Conservation (phyloP, 2,888 invertebrate species). For the Myopa testacea region DNA sequence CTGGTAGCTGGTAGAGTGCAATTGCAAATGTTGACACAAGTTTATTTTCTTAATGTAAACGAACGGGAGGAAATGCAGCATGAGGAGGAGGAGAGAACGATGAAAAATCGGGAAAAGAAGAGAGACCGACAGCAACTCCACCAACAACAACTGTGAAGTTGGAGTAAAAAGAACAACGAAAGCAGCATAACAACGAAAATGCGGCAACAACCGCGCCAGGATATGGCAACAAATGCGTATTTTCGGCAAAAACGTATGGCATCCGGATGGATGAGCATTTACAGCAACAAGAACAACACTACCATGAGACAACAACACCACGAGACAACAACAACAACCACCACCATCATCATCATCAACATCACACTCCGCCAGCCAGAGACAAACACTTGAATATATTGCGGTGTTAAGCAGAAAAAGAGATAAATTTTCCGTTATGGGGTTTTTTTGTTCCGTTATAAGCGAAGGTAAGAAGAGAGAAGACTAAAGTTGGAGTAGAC, state of each 20-base stretch:
- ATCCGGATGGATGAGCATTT: no score
- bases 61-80: not conserved
- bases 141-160: not conserved
- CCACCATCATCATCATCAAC: no score
- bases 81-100: not conserved
- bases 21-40: conserved; percentile 39
- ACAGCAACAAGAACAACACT: not conserved
- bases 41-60: conserved; percentile 38
- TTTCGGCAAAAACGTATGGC: no score
- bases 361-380: no score
- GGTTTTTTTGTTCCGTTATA: no score
- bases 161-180: not conserved
- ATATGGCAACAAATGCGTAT: no score
- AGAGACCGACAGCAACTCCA: not conserved
- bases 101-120: not conserved
- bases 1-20: conserved; percentile 26
- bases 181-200: not conserved
- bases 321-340: not conserved
- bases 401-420: no score
- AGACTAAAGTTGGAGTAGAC: no score
- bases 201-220: not conserved
- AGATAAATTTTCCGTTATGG: no score
- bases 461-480: no score
- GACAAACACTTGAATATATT: no score
- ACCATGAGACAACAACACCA: not conserved